phyloP scores from a whole-genome alignment of 1,140 invertebrate species.

The Platyscapa corneri region DNA sequence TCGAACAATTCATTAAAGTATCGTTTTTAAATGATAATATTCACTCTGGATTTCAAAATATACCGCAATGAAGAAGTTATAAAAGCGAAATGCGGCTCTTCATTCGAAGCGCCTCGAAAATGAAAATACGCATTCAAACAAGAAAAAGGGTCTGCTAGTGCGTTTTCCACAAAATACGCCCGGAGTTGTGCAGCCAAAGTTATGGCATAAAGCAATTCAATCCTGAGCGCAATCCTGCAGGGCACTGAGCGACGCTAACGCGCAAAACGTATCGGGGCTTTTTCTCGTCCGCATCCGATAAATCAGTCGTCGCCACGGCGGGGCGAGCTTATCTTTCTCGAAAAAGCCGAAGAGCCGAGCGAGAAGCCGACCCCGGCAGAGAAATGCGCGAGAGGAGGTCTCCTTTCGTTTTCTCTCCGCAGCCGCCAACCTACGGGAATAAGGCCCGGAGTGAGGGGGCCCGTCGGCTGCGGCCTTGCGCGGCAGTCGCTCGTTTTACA shows the following conservation, averaged over 20 bases:
- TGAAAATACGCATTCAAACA: not conserved
- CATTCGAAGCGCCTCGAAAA: not conserved
- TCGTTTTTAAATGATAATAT: not conserved
- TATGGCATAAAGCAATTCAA: not conserved
- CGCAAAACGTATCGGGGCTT: not conserved
- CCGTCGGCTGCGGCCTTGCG: constrained; percentile 51
- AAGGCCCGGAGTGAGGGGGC: not conserved
- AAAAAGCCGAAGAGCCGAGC: not conserved
- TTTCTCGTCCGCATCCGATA: constrained; percentile 18
- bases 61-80: not conserved
- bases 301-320: constrained; percentile 5
- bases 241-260: not conserved
- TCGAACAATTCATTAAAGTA: not conserved
- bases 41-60: not conserved
- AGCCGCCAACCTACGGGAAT: not conserved
- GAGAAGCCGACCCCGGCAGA: not conserved
- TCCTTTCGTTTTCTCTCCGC: not conserved
- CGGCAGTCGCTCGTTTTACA: constrained; percentile 71
- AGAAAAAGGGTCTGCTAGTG: not conserved
- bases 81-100: not conserved
- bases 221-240: not conserved
- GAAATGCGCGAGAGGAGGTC: constrained; percentile 9
- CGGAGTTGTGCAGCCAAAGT: not conserved
- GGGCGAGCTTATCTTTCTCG: constrained; percentile 18
- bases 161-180: not conserved